Evolutionary conservation across 2,797 vertebrate genomes (phyloP).

Genomic region (Hapalemur alaotrensis): DNA sequence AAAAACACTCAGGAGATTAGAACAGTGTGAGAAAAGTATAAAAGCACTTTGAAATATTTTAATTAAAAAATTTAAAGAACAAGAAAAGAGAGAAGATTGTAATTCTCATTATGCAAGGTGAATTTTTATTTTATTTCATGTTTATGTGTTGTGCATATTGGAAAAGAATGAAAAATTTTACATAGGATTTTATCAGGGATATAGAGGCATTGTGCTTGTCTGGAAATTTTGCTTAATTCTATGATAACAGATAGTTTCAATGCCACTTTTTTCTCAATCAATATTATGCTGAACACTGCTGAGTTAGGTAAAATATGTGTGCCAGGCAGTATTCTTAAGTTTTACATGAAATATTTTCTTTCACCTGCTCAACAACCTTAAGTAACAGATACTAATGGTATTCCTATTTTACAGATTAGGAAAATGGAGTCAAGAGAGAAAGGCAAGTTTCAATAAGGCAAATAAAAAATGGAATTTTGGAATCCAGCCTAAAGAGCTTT

Average conservation of each 20-base stretch:
- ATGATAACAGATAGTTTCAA: background rate
- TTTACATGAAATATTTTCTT: background rate
- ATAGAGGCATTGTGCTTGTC: background rate
- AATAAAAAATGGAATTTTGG: background rate
- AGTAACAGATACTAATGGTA: background rate
- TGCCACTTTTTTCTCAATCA: background rate
- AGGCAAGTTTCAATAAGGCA: background rate
- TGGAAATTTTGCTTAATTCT: background rate
- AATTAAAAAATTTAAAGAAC: background rate
- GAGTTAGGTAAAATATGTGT: background rate
- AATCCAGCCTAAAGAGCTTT: background rate
- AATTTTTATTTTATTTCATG: slow-evolving; percentile 8
- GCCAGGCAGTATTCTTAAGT: background rate
- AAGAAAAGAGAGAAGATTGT: background rate
- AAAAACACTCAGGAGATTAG: background rate
- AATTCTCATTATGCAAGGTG: background rate
- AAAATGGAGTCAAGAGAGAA: background rate
- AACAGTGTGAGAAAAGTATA: background rate
- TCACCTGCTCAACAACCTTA: background rate
- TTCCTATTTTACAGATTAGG: background rate
- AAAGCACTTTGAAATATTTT: background rate
- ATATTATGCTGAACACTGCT: background rate
- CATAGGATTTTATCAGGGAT: background rate
- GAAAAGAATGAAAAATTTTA: background rate
- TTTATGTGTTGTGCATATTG: background rate